A percentile compares a stretch with the other conserved stretches of the same genome.
Conservation (phyloP, 2,797 vertebrate genomes). For the Cossypha heuglini region DNA sequence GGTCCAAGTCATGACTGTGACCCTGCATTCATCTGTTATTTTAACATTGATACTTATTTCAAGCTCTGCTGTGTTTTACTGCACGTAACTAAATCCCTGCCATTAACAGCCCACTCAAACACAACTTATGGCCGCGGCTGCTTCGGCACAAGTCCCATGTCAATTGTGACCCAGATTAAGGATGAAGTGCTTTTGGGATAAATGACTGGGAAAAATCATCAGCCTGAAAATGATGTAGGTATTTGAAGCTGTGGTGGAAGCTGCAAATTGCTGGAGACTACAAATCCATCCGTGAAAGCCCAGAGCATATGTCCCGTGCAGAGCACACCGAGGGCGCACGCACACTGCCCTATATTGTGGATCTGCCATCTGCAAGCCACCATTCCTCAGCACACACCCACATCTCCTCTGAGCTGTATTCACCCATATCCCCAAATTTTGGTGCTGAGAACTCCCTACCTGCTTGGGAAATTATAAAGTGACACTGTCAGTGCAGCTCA, state of each 20-base stretch:
- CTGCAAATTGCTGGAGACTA: not conserved
- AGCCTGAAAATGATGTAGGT: slow-evolving; percentile 35
- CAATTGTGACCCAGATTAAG: slow-evolving; percentile 53
- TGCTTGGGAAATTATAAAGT: not conserved
- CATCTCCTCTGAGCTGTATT: accelerated
- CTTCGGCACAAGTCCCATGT: not conserved
- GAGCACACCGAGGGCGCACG: not conserved
- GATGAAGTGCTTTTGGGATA: slow-evolving; percentile 30
- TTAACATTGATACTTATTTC: not conserved
- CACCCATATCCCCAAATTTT: not conserved
- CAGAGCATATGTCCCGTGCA: not conserved
- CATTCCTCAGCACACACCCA: not conserved
- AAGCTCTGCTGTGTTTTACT: not conserved
- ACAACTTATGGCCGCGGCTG: not conserved
- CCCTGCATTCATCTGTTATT: not conserved
- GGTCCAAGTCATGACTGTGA: not conserved
- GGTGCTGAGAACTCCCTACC: not conserved
- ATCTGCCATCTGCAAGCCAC: not conserved
- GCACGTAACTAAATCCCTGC: not conserved
- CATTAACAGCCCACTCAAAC: not conserved
- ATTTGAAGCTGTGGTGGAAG: not conserved
- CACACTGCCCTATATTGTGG: not conserved
- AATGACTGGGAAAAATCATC: slow-evolving; percentile 47
- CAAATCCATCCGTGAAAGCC: slow-evolving; percentile 26
- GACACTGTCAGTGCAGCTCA: accelerated